Base-by-base conservation (phyloP, 2,888 invertebrate species). In the Pseudococcus viburni region DNA sequence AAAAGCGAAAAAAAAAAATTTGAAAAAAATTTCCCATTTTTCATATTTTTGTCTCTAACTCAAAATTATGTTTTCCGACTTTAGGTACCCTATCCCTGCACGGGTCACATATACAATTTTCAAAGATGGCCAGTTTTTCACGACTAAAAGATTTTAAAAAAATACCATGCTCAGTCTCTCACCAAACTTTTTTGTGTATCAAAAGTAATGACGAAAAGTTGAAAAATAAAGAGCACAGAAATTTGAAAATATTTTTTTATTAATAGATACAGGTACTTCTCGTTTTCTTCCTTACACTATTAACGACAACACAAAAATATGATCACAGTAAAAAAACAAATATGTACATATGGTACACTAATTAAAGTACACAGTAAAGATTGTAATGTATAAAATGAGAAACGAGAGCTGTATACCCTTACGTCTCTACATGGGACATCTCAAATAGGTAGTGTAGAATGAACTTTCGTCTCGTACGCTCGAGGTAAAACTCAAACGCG, bases 261-360 rank as follows among this genome's bases (percentile, higher is more conserved):
- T 59, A 59, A 33, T 33, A 59, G 59, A 73, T 73, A 73, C 68
- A 73, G 68, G 68, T 73, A 73, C 68, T 73, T 73, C 26, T 73
- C 33, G 26, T 73, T 73, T 73, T 33, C 11, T 26, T 26, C 12
- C 68, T 73, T 73, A 73, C 68, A 33, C 68, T 73, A 73, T 33
- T 73, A 73, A 73, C 68, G 68, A 73, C 22, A 73, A 73, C 68
- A 73, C 68, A 73, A 73, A 73, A 73, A 73, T 73, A 73, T 73
- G 68, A 73, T 73, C 68, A 73, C 68, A 73, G 68, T 73, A 73
- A 73, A 73, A 68, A 73, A 73, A 22, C 12, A 73, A 5, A 6
- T 73, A 33, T 59, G n/a, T 33, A 73, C 68, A 73, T 73, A 73
- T 73, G n/a, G 12, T 73, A 73, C 68, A 73, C 68, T 33, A 11